Base-by-base conservation (phyloP, 2,888 invertebrate genomes). In the Fabriciana adippe region DNA sequence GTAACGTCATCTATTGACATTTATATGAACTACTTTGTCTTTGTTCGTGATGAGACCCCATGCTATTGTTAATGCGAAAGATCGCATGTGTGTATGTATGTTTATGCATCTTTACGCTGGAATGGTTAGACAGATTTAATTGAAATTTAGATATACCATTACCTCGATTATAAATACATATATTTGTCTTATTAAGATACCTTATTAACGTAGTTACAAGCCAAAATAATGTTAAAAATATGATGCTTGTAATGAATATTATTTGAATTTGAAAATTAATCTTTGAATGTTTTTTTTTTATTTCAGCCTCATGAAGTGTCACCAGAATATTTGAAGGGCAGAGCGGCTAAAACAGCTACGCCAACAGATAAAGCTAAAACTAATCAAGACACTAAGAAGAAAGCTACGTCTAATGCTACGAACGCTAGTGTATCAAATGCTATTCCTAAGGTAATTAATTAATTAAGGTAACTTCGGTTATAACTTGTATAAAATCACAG, bases 291-390 rank as follows among this genome's bases (percentile, higher is more conserved):
- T 55, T 55, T 51, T 61, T 2, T 51, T 64, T 2, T 26, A 62
- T 73, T 78, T 74, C 1, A 93, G 93, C 93, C 93, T 0, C 93
- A 93, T 71, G 92, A 93, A 74, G 93, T 93, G 2, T 88, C 85
- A 0, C 93, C 93, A 0, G 92, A 92, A 72, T 90, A 93, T 65
- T 75, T 93, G 70, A 93, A 92, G 77, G 89, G 88, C 18, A 79
- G 87, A 68, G 88, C 85, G 31, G 84, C 84, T 0, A 90, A 88
- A 74, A 84, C 74, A 72, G 80, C 85, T n/a, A 75, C 79, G 45
- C 78, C 86, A 6, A 69, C 76, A 5, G 85, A 86, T 0, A 88
- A 88, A 51, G 72, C 70, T 54, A 81, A 80, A 73, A 82, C 82
- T 18, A 65, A 75, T 50, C 79, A 88, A 66, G 89, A 92, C 1